Conservation (phyloP, 1,140 invertebrate species). For the Panagrolaimus sp. region DNA sequence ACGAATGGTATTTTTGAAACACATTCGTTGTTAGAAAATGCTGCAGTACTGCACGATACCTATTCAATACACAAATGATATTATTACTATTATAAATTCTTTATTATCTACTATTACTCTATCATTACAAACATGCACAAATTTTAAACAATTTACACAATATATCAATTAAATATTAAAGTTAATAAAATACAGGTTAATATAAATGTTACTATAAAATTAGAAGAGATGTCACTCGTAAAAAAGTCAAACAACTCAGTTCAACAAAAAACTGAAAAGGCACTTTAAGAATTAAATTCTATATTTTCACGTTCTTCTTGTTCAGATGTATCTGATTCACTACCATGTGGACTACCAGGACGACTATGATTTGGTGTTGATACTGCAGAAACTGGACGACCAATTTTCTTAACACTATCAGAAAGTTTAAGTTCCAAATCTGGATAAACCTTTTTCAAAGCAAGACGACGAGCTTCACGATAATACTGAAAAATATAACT, state of each 20-base stretch:
- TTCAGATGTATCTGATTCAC: constrained; percentile 43
- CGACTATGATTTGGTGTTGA: constrained; percentile 43
- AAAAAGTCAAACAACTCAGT: too few species aligned
- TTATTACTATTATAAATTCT: too few species aligned
- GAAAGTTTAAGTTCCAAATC: constrained; percentile 55
- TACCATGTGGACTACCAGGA: constrained; percentile 29
- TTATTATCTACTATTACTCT: too few species aligned
- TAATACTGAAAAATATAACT: constrained; percentile 43
- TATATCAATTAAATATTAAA: constrained; percentile 9
- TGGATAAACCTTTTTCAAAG: constrained; percentile 51
- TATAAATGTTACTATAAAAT: too few species aligned
- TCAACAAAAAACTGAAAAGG: too few species aligned
- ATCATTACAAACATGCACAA: too few species aligned
- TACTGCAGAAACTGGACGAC: constrained; percentile 48
- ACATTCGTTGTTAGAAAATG: too few species aligned
- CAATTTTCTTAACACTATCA: constrained; percentile 49
- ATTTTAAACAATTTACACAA: background rate
- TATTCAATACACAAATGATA: too few species aligned
- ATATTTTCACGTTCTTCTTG: constrained; percentile 52
- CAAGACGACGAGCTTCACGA: constrained; percentile 56
- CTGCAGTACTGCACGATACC: too few species aligned
- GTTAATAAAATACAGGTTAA: too few species aligned
- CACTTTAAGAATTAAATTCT: constrained; percentile 21
- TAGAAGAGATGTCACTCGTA: too few species aligned
- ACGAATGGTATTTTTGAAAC: too few species aligned